Evolutionary conservation across 1,140 invertebrate genomes (phyloP), one percentile per base, ranked within the genome.

Genomic region (Coelopa frigida): DNA sequence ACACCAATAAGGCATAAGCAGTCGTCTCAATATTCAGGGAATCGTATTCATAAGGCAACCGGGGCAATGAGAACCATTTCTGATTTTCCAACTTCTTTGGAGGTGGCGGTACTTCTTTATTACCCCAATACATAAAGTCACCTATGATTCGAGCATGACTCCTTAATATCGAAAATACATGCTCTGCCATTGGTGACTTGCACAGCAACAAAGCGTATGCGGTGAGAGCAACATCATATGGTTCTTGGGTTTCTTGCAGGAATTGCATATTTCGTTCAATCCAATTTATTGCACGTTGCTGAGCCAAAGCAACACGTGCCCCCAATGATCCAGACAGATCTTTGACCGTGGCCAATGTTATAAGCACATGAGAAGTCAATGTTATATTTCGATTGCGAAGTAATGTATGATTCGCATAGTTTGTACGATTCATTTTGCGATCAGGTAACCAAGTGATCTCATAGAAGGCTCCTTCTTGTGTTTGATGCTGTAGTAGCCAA

Each of bases 11-110:
- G 3, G 87, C 93, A 63, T 94, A 97, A 0, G 92, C 86, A 0
- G 93, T 96, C 0, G 91, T 82, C 61, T 94, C 92, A 22, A 96
- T 87, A 64, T 96, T 95, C 54, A 86, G 83, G 0, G 87, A 82
- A 71, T 97, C 93, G 64, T 89, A 94, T 53, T 81, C 81, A 58
- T 90, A 88, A 0, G 87, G 86, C 44, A 93, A 68, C 1, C 93
- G 78, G 0, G 93, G 90, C n/a, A 93, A 60, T 1, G 87, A 70
- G 75, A 93, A 94, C 2, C 87, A 88, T 58, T 89, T 88, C 61
- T 94, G 89, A 71, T 93, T 93, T 69, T 94, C 89, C 51, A 85
- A 76, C 68, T 91, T 92, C 21, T 79, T 81, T 0, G 84, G 89
- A 20, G 85, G 85, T 35, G 77, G 75, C 0, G 89, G 88, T 1